Base-by-base conservation (phyloP, 2,888 invertebrate species). In the Epiblema foenella region DNA sequence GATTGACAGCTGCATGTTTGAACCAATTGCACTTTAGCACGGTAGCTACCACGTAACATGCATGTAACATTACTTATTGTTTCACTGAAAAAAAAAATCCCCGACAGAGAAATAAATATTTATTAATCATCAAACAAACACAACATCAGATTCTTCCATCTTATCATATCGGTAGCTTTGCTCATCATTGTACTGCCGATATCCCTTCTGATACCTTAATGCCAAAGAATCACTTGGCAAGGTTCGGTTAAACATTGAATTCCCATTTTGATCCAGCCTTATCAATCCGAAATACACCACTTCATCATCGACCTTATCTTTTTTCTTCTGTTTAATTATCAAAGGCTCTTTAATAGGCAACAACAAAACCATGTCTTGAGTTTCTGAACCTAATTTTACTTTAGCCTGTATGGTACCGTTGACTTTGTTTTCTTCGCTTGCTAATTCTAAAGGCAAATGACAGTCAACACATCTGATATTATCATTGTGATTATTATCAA, bases 401-500 rank as follows among this genome's bases (percentile, higher is more conserved):
- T 93, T 93, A 0, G 91, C 88, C 78, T 93, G 93, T n/a, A 93
- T 88, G 0, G 89, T 89, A 0, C 92, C 93, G 70, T 92, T 92
- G 2, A 86, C 72, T 11, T 76, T 24, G 10, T 77, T 76, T 0
- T 76, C 68, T 63, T 78, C 81, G 1, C 79, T 68, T 33, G 84
- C 77, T 76, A 87, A 82, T 18, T 81, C 73, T 77, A 89, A 80
- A 0, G 94, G 94, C 18, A 94, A 83, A 58, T 89, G 86, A 68
- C 95, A 95, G 76, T 94, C 89, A 0, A 88, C 86, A 75, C 94
- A 95, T 33, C 94, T 81, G 12, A 94, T 90, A 46, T 82, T 88
- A 10, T 93, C 89, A 39, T 88, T 85, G 49, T 87, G 83, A 69
- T 94, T 94, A 11, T 84, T 79, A 56, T 89, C 90, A 12, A 94